Evolutionary conservation across 2,113 vertebrate species (phyloP).

Genomic region (Saimiri boliviensis): DNA sequence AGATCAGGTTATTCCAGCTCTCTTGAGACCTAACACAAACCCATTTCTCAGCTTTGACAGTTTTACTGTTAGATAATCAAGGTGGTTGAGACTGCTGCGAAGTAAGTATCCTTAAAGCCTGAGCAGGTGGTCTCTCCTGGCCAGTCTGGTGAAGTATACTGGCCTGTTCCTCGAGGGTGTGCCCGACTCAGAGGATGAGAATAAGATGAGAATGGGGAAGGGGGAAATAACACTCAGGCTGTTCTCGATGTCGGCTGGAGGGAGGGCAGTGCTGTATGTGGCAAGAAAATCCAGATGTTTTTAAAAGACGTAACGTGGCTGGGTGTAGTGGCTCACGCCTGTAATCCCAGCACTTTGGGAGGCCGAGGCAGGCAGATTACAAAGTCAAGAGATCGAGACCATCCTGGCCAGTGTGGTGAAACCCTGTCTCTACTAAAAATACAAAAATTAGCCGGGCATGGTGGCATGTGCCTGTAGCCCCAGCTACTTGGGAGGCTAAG

Average conservation of each 20-base stretch:
- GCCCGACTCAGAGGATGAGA: not conserved
- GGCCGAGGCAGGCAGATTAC: too few species aligned
- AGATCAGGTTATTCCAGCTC: not conserved
- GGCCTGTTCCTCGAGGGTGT: not conserved
- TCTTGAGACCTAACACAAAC: not conserved
- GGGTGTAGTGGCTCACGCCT: too few species aligned
- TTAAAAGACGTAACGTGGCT: not conserved
- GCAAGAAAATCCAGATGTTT: not conserved
- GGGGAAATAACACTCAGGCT: not conserved
- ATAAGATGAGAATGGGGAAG: not conserved
- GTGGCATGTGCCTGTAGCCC: too few species aligned
- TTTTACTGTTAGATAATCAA: not conserved
- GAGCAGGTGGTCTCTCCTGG: not conserved
- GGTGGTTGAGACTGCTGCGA: not conserved
- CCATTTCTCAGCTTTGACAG: not conserved
- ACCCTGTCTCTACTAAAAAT: too few species aligned
- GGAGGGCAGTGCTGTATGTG: fast-evolving
- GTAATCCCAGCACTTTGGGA: too few species aligned
- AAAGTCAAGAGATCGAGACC: too few species aligned
- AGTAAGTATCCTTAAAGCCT: not conserved
- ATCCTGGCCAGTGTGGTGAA: too few species aligned
- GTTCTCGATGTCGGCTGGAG: not conserved
- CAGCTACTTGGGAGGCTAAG: too few species aligned
- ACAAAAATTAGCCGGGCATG: too few species aligned
- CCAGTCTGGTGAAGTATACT: not conserved